Evolutionary conservation across 2,113 vertebrate species (phyloP).

Genomic region (Gymnorhina tibicen): DNA sequence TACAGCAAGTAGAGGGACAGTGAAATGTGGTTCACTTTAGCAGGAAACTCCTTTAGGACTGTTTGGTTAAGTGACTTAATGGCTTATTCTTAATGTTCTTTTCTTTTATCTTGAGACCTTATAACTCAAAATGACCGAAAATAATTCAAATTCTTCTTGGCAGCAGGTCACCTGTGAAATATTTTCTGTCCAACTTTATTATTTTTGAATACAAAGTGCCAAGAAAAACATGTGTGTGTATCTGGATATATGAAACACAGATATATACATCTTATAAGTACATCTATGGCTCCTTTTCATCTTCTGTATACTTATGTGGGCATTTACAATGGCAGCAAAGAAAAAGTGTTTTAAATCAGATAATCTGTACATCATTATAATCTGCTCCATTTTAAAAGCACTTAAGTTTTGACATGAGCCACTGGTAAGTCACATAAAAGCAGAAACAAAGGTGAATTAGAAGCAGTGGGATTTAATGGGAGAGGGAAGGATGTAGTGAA

Average conservation of each 20-base stretch:
- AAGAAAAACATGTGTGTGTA: not conserved
- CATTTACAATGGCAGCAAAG: not conserved
- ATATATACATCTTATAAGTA: not conserved
- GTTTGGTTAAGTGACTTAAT: slow-evolving; percentile 70
- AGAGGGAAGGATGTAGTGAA: not conserved
- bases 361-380: not conserved
- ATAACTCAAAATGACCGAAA: slow-evolving; percentile 59
- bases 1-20: slow-evolving; percentile 53
- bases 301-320: not conserved
- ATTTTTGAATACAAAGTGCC: slow-evolving; percentile 25
- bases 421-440: not conserved
- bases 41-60: slow-evolving; percentile 58
- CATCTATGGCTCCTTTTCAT: not conserved
- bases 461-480: not conserved
- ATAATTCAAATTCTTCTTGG: slow-evolving; percentile 56
- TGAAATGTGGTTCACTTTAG: slow-evolving; percentile 57
- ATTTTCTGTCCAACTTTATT: slow-evolving; percentile 41
- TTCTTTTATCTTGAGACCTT: slow-evolving; percentile 61
- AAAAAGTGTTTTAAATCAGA: not conserved
- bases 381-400: not conserved
- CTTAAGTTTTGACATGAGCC: not conserved
- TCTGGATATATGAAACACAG: not conserved
- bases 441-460: not conserved
- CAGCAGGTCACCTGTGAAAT: slow-evolving; percentile 60
- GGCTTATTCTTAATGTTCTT: slow-evolving; percentile 66